phyloP scores from a whole-genome alignment of 35 echinoderm and acorn worm species.

The Antedon bifida region DNA sequence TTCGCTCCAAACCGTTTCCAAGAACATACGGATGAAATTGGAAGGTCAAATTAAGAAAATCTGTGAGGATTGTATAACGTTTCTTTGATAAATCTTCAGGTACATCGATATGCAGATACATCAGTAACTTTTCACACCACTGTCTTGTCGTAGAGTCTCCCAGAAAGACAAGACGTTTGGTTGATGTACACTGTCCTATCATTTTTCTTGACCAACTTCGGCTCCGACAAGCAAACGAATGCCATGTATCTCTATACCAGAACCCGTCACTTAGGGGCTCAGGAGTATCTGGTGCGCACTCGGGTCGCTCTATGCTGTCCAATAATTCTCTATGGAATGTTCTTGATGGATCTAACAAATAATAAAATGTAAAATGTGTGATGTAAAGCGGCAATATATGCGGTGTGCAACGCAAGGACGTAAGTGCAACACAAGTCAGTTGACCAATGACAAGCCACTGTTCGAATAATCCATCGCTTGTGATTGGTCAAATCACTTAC shows the following conservation, averaged over 20 bases:
- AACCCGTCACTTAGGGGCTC: constrained; percentile 21
- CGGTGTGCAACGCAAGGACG: too few relatives aligned
- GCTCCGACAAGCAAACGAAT: constrained; percentile 23
- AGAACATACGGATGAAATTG: constrained; percentile 6
- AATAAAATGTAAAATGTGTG: too few relatives aligned
- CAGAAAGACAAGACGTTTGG: constrained; percentile 5
- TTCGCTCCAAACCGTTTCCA: not conserved
- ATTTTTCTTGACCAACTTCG: not conserved
- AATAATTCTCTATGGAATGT: not conserved
- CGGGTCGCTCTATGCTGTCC: not conserved
- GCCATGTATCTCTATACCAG: constrained; percentile 29
- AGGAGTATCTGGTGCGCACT: constrained; percentile 5
- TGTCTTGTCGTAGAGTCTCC: constrained; percentile 49
- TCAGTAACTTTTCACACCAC: constrained; percentile 6
- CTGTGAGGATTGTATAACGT: constrained; percentile 6
- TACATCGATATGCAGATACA: not conserved
- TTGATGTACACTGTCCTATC: not conserved
- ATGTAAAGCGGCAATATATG: too few relatives aligned
- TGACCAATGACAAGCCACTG: too few relatives aligned
- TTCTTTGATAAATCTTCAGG: constrained; percentile 4
- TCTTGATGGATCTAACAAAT: not conserved
- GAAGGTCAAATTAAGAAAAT: constrained; percentile 10
- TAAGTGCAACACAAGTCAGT: too few relatives aligned
- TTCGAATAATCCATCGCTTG: too few relatives aligned
- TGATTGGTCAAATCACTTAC: too few relatives aligned